Base-by-base conservation (phyloP, 1,140 invertebrate species). In the Drosophila oshimai region DNA sequence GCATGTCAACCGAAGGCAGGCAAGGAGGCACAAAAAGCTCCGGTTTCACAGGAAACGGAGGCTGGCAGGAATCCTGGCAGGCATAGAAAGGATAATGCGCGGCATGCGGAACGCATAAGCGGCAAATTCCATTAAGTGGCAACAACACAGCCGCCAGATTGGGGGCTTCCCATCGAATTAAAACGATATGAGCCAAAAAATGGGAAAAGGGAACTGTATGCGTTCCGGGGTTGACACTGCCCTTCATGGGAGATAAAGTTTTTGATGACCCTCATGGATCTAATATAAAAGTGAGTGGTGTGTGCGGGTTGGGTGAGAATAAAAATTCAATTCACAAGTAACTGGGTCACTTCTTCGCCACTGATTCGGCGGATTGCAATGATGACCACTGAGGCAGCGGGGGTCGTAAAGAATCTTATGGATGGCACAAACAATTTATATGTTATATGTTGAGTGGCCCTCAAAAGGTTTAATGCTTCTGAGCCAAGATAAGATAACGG, bases 81-180 rank as follows among this genome's bases (percentile, higher is more conserved):
- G 51, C 67, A 58, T 51, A 60, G 60, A 87, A 84, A 77, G 81
- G 81, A 87, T 87, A 87, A 87, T 87, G 81, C 81, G 73, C 73
- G 73, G 81, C 81, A 87, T 87, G 81, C 81, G 81, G 79, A 81
- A 87, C 81, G 81, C 81, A 87, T 87, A 87, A 87, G 81, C 81
- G 76, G 73, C 81, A 87, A 81, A 87, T 87, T 87, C 81, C 81
- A 87, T 87, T 87, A 87, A 87, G 81, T 87, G 81, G 58, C 81
- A 87, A 62, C 81, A 65, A 36, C 79, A 79, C 24, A 22, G 29
- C 29, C 31, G 28, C 37, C 24, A 55, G 44, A 44, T 44, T 15
- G 47, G 22, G 37, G 54, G 58, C 49, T 46, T 46, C 61, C 42
- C 51, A 53, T 60, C 51, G 73, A 74, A 87, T 87, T 87, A 80